Conservation (phyloP, 1,140 invertebrate genomes). For the Leptopilina clavipes region DNA sequence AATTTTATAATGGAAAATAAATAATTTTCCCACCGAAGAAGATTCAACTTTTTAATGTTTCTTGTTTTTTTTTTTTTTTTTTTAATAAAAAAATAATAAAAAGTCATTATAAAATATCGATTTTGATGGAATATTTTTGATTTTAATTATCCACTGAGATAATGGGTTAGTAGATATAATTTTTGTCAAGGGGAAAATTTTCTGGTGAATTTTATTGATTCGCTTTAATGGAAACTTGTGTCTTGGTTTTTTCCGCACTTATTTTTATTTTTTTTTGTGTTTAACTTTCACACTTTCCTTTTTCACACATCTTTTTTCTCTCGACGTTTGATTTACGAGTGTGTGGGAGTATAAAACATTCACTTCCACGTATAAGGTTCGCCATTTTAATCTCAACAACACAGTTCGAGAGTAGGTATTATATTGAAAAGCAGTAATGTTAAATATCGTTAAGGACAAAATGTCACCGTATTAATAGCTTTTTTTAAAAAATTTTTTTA, state of each 20-base stretch:
- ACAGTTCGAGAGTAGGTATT: background rate
- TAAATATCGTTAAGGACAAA: background rate
- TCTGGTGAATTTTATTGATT: background rate
- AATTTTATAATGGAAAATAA: too few species aligned
- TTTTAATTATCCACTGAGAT: too few species aligned
- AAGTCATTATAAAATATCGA: too few species aligned
- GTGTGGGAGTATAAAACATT: background rate
- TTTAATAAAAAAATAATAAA: too few species aligned
- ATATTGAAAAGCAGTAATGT: background rate
- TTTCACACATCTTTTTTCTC: background rate
- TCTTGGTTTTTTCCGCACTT: background rate
- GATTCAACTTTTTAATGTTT: too few species aligned
- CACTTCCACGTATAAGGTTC: background rate
- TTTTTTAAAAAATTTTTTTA: too few species aligned
- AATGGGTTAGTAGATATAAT: too few species aligned
- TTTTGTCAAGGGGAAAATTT: background rate
- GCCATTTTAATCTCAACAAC: background rate
- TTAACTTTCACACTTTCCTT: background rate
- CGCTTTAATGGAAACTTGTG: background rate
- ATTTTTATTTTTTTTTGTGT: background rate
- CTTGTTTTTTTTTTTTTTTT: too few species aligned
- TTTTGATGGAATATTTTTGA: too few species aligned
- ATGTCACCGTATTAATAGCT: too few species aligned
- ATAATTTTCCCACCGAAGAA: too few species aligned
- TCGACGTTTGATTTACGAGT: background rate